Conservation (phyloP, 2,113 vertebrate species). For the Esox niger region DNA sequence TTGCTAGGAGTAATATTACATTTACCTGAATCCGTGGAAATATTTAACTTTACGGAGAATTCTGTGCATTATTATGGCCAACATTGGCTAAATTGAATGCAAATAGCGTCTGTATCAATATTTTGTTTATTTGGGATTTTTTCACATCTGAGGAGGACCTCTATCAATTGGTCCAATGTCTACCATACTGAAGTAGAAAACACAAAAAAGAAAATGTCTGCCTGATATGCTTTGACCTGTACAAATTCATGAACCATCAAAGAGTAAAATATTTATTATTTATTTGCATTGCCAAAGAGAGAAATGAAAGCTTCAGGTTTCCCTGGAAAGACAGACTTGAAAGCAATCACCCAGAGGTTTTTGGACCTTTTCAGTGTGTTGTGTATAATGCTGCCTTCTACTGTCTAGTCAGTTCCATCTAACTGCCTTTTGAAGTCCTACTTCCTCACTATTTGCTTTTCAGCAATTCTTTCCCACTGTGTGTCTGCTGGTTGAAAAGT, state of each 20-base stretch:
- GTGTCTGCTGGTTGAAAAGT: constrained; percentile 57
- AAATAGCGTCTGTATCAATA: constrained; percentile 26
- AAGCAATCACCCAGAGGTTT: constrained; percentile 59
- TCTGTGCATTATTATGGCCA: constrained; percentile 38
- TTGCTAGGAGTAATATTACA: no score
- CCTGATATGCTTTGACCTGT: constrained; percentile 48
- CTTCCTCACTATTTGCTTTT: constrained; percentile 57
- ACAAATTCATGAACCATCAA: constrained; percentile 52
- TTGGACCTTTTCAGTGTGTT: constrained; percentile 58
- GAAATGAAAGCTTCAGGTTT: constrained; percentile 49
- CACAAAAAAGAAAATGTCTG: constrained; percentile 41
- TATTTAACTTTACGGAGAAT: no score
- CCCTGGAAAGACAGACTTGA: constrained; percentile 61
- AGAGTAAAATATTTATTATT: constrained; percentile 54
- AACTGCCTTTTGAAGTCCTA: constrained; percentile 64
- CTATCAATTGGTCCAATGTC: constrained; percentile 28
- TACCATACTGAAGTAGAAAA: constrained; percentile 48
- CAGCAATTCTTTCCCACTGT: constrained; percentile 53
- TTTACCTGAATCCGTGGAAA: no score
- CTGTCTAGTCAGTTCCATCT: constrained; percentile 56
- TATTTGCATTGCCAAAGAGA: constrained; percentile 49
- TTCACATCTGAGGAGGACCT: constrained; percentile 4
- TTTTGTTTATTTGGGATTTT: constrained; percentile 38
- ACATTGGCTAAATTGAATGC: constrained; percentile 47
- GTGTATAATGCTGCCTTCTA: constrained; percentile 51